phyloP scores from a whole-genome alignment of 2,888 invertebrate genomes.

The Disparrhopalites patrizii region DNA sequence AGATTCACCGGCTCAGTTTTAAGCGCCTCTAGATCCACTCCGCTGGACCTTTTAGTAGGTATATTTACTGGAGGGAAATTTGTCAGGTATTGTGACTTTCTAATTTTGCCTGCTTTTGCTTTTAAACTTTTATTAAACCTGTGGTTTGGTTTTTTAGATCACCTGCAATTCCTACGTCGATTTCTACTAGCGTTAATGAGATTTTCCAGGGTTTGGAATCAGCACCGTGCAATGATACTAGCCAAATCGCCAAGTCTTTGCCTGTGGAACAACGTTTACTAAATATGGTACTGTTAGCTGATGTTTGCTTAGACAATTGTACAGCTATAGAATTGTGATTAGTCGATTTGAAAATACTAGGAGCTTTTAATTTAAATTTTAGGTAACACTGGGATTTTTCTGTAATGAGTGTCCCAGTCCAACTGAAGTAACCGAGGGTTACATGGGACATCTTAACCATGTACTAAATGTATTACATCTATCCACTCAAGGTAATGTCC shows the following conservation, averaged over 20 bases:
- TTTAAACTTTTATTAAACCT: background rate
- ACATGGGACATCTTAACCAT: slow-evolving; percentile 40
- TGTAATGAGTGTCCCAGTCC: slow-evolving; percentile 43
- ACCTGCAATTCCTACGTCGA: background rate
- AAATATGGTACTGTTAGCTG: background rate
- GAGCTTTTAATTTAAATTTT: slow-evolving; percentile 7
- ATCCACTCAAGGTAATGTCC: slow-evolving; percentile 37
- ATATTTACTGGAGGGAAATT: slow-evolving; percentile 12
- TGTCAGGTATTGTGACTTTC: no score
- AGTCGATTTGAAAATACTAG: background rate
- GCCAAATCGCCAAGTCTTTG: no score
- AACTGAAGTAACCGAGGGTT: slow-evolving; percentile 35
- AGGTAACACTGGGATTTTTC: slow-evolving; percentile 33
- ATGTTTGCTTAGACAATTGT: background rate
- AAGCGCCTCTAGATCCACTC: slow-evolving; percentile 2
- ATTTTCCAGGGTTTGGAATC: background rate
- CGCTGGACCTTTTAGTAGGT: slow-evolving; percentile 3
- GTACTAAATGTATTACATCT: slow-evolving; percentile 38
- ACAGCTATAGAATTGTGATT: slow-evolving; percentile 9
- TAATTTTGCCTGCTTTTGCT: no score
- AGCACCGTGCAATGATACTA: background rate
- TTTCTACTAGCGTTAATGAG: slow-evolving; percentile 14
- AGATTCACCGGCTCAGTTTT: background rate
- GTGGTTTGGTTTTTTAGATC: background rate
- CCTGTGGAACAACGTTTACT: no score